A percentile compares a stretch with the other conserved stretches of the same genome.
Evolutionary conservation across 2,113 vertebrate species (phyloP).

Genomic region (Myrmecobius fasciatus): DNA sequence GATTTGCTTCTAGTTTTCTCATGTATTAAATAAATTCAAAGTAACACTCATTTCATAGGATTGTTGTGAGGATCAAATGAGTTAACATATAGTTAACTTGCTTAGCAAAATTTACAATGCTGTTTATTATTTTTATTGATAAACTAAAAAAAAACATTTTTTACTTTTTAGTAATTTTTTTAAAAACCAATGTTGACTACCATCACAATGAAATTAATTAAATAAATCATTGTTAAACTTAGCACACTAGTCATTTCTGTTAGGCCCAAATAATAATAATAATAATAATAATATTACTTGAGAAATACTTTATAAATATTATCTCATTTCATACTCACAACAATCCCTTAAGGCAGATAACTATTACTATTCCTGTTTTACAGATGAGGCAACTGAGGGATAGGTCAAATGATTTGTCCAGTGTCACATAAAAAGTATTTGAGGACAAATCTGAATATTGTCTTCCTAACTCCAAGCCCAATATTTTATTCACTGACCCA

Average conservation of each 20-base stretch:
- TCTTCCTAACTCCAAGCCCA: neutral
- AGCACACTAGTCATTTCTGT: too few relatives aligned
- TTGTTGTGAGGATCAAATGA: too few relatives aligned
- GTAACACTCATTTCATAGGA: neutral
- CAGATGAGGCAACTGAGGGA: neutral
- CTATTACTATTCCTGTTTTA: neutral
- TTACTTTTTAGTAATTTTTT: too few relatives aligned
- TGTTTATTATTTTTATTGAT: too few relatives aligned
- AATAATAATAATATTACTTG: neutral
- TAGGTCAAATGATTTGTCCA: neutral
- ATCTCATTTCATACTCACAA: neutral
- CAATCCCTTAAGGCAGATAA: neutral
- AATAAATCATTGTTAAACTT: too few relatives aligned
- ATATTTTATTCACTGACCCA: neutral
- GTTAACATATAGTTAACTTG: too few relatives aligned
- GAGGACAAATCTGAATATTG: neutral
- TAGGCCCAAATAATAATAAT: too few relatives aligned
- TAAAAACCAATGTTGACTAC: too few relatives aligned
- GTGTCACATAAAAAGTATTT: neutral
- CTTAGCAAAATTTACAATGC: neutral
- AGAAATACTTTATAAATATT: neutral
- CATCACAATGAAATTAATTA: too few relatives aligned
- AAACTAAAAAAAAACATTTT: too few relatives aligned
- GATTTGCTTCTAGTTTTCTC: neutral
- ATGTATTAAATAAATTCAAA: neutral